Evolutionary conservation across 1,140 invertebrate genomes (phyloP).

Genomic region (Calephelis nemesis): DNA sequence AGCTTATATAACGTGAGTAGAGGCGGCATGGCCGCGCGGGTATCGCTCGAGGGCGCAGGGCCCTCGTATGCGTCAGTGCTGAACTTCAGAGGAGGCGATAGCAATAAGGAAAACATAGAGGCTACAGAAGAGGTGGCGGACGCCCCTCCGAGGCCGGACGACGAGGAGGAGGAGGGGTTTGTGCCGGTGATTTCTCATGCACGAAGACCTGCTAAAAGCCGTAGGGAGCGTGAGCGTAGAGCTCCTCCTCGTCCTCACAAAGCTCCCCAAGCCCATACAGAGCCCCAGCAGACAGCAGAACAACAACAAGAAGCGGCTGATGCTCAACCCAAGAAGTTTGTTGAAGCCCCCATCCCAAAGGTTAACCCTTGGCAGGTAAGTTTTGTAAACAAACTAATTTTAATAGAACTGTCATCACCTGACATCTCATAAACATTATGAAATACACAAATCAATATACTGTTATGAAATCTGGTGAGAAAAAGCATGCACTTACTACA

Average conservation of each 20-base stretch:
- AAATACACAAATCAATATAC: constrained; percentile 2
- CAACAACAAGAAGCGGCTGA: constrained; percentile 50
- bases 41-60: constrained; percentile 74
- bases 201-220: constrained; percentile 58
- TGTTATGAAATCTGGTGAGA: constrained; percentile 6
- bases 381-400: constrained; percentile 34
- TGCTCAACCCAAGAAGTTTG: constrained; percentile 79
- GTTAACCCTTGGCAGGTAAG: constrained; percentile 82
- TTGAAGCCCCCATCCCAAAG: constrained; percentile 81
- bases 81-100: constrained; percentile 69
- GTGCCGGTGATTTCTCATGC: constrained; percentile 72
- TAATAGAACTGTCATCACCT: constrained; percentile 7
- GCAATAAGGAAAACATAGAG: constrained; percentile 76
- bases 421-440: constrained; percentile 12
- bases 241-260: constrained; percentile 59
- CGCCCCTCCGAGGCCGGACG: constrained; percentile 50
- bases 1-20: constrained; percentile 71
- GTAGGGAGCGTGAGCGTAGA: constrained; percentile 59
- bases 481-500: constrained; percentile 1
- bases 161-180: constrained; percentile 74
- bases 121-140: constrained; percentile 55
- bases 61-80: constrained; percentile 78
- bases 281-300: constrained; percentile 53
- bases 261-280: constrained; percentile 43
- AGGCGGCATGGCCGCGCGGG: constrained; percentile 74